These are phyloP conservation scores for Polia nebulosa DNA, from an alignment of 2,888 invertebrate species.

Conservation along the genomic window DNA sequence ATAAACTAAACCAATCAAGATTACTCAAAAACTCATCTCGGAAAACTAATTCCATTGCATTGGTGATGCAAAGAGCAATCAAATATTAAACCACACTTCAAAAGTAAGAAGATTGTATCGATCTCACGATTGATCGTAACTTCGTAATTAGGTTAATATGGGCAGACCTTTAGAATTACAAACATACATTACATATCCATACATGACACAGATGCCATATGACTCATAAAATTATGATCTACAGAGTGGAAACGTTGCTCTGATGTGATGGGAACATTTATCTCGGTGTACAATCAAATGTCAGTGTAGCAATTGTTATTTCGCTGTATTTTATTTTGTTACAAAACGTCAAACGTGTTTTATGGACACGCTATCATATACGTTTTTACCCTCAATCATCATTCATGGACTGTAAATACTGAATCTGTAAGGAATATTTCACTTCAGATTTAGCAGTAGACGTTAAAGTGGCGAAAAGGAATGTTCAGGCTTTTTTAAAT, in stretches of 20 bases:
- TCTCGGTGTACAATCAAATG: constrained; percentile 25
- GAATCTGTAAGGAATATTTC: not conserved
- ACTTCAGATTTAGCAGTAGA: too few relatives aligned
- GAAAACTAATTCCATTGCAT: not conserved
- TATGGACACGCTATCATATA: not conserved
- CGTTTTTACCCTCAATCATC: not conserved
- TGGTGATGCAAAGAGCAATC: constrained; percentile 23
- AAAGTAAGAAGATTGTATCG: constrained; percentile 13
- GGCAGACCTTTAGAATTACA: constrained; percentile 23
- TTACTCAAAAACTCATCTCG: constrained; percentile 31
- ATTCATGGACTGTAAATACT: not conserved
- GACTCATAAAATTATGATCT: constrained; percentile 45
- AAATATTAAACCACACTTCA: constrained; percentile 30
- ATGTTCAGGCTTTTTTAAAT: not conserved
- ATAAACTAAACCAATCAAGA: constrained; percentile 26
- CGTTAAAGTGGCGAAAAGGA: not conserved
- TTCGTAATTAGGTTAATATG: constrained; percentile 37
- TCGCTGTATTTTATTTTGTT: not conserved
- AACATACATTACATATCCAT: constrained; percentile 9
- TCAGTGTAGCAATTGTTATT: constrained; percentile 1
- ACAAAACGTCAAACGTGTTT: not conserved
- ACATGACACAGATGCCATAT: constrained; percentile 53
- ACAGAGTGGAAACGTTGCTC: constrained; percentile 27
- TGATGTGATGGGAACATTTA: constrained; percentile 34
- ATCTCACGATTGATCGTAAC: constrained; percentile 38